Conservation (phyloP, 2,113 vertebrate species). For the Catharus minimus region DNA sequence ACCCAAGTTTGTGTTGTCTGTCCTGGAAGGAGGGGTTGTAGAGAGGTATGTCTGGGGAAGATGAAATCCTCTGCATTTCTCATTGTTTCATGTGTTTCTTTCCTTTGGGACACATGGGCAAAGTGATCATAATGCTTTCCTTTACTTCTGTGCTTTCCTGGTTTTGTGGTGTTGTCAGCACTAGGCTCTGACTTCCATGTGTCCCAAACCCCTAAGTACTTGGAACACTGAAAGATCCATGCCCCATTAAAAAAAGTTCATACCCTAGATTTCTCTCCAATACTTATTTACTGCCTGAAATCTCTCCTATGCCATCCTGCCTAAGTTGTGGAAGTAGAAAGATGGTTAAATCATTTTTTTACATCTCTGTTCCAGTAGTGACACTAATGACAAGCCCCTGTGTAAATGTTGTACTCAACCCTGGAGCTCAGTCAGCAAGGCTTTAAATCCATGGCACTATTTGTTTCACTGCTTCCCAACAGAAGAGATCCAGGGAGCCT, state of each 20-base stretch:
- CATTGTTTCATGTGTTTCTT: not conserved
- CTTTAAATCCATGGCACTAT: fast-evolving
- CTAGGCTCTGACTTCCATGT: not conserved
- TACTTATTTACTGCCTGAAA: not conserved
- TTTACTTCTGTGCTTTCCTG: not conserved
- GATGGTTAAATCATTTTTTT: not conserved
- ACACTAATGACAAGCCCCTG: not conserved
- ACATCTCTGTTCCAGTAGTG: not conserved
- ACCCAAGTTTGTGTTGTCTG: not conserved
- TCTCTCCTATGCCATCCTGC: fast-evolving
- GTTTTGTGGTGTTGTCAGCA: not conserved
- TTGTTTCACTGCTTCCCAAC: not conserved
- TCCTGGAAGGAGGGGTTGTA: not conserved
- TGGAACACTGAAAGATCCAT: not conserved
- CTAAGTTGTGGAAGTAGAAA: not conserved
- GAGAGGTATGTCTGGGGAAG: not conserved
- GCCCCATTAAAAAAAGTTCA: not conserved
- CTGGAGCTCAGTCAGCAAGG: not conserved
- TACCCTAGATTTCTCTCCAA: not conserved
- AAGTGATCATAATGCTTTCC: not conserved
- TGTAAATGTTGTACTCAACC: not conserved
- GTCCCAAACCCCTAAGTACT: fast-evolving
- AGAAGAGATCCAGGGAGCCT: not conserved
- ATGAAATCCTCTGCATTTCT: not conserved
- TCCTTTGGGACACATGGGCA: not conserved